Evolutionary conservation across 2,888 invertebrate species (phyloP).

Genomic region (Eustalomyia histrio): DNA sequence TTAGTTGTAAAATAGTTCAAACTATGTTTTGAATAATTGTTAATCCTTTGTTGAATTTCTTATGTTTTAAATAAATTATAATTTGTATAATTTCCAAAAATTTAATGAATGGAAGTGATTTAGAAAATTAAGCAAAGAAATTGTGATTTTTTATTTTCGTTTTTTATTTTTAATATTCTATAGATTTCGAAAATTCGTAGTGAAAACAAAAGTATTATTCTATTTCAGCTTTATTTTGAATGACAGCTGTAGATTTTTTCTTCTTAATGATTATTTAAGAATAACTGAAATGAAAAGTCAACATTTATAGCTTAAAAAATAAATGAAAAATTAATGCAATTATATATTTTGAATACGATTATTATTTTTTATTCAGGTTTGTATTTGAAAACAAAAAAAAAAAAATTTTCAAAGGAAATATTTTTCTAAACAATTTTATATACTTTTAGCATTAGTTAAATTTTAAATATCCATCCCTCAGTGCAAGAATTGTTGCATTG

Average conservation of each 20-base stretch:
- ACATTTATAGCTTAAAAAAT: constrained; percentile 61
- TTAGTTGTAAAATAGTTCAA: constrained; percentile 19
- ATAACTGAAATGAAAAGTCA: constrained; percentile 53
- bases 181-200: constrained; percentile 35
- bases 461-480: too few relatives aligned
- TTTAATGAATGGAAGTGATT: constrained; percentile 50
- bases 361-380: not conserved
- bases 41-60: constrained; percentile 50
- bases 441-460: too few relatives aligned
- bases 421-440: too few relatives aligned
- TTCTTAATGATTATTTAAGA: too few relatives aligned
- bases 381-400: too few relatives aligned
- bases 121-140: constrained; percentile 47
- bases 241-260: constrained; percentile 43
- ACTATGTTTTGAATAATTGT: constrained; percentile 38
- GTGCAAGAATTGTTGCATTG: too few relatives aligned
- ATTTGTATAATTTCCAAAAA: constrained; percentile 40
- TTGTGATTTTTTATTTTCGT: constrained; percentile 62
- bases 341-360: constrained; percentile 10
- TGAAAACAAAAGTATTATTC: constrained; percentile 45
- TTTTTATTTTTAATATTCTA: constrained; percentile 22
- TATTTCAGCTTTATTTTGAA: constrained; percentile 57
- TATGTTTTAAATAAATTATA: constrained; percentile 22
- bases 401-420: too few relatives aligned
- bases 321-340: constrained; percentile 48